Conservation (phyloP, 2,888 invertebrate species). For the Ellobium chinense region DNA sequence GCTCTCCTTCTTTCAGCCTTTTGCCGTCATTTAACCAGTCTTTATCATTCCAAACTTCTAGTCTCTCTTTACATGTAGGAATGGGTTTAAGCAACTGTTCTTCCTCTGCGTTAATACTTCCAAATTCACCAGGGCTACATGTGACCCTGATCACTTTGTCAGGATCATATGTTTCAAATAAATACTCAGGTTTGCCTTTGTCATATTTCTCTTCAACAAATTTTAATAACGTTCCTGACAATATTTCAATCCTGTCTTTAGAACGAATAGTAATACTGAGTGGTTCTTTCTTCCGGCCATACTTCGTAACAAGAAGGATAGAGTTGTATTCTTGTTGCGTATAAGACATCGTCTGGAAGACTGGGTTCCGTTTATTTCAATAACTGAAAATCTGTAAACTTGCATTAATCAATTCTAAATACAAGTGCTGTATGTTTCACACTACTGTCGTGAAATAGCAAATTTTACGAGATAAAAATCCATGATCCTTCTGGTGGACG, state of each 20-base stretch:
- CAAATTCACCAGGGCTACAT: conserved; percentile 53
- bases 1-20: conserved; percentile 58
- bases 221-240: conserved; percentile 65
- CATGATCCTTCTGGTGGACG: too few species aligned
- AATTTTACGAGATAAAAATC: too few species aligned
- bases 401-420: too few species aligned
- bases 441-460: too few species aligned
- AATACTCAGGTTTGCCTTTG: conserved; percentile 35
- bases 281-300: conserved; percentile 63
- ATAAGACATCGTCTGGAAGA: too few species aligned
- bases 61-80: conserved; percentile 67
- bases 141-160: conserved; percentile 45
- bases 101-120: conserved; percentile 51
- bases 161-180: conserved; percentile 39
- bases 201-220: conserved; percentile 42
- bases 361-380: too few species aligned
- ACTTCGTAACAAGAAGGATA: conserved; percentile 61
- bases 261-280: conserved; percentile 3
- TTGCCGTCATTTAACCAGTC: conserved; percentile 68
- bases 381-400: too few species aligned
- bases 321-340: conserved; percentile 41
- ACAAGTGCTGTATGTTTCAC: too few species aligned
- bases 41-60: conserved; percentile 62
- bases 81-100: conserved; percentile 64
- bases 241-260: conserved; percentile 55